Evolutionary conservation across 1,140 invertebrate species (phyloP), one percentile per base, ranked within the genome.

Genomic region (Dendroctonus ponderosae): DNA sequence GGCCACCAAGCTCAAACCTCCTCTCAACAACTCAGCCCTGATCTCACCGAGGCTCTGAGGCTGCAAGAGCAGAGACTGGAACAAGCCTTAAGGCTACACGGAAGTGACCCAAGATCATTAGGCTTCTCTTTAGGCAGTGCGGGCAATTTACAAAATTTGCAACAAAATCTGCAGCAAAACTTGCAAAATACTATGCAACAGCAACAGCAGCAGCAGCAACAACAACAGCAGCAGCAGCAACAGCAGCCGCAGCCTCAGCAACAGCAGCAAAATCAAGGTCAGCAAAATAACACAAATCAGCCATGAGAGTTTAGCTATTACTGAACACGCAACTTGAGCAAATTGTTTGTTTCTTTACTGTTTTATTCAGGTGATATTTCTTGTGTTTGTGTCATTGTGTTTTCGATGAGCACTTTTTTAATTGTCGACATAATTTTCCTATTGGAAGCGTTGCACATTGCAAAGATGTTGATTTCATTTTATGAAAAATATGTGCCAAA

Each of bases 1-100:
- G 79, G 9, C 52, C 73, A 71, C 72, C 83, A 74, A 78, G 74
- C 71, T 43, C 75, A 76, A 68, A 26, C 26, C 26, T 68, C 76
- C 7, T 81, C 82, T 54, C 81, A 84, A 50, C 81, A 82, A 68
- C 74, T 86, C 26, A 85, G 83, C 52, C 83, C 84, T 3, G 85
- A 86, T 71, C 75, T 86, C 42, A 84, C 83, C 1, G 89, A 92
- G 76, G 90, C 89, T 7, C 81, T 91, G 57, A 82, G 90, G 74
- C 82, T 92, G 52, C 90, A 91, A 73, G 91, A 92, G 73, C 89
- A 91, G 72, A 82, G 91, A 73, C 77, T 93, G 72, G 90, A 92
- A 74, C 91, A 93, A 71, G 90, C 91, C 7, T 76, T 93, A 66
- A 84, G 91, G 70, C 83, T 93, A 70, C 90, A 92, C 76, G 84